These are phyloP conservation scores for Caranx ignobilis DNA, from an alignment of 2,113 vertebrate genomes.

Conservation along the genomic window DNA sequence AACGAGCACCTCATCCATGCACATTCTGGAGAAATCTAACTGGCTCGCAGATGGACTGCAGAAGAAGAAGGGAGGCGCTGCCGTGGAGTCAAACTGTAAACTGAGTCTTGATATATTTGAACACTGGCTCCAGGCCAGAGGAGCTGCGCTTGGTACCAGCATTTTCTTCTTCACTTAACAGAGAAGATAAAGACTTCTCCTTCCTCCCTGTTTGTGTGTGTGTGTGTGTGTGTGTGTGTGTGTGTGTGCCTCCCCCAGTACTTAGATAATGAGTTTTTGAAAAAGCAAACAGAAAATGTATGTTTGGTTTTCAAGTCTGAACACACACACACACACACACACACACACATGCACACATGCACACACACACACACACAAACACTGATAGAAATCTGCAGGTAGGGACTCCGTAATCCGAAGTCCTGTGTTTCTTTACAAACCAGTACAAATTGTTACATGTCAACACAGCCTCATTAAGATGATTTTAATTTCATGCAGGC, in stretches of 20 bases:
- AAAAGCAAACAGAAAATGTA: slow-evolving; percentile 22
- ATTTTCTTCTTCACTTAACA: slow-evolving; percentile 37
- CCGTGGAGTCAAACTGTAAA: slow-evolving; percentile 57
- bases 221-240: not conserved
- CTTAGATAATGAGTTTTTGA: slow-evolving; percentile 32
- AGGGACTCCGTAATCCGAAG: not conserved
- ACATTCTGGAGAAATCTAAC: slow-evolving; percentile 43
- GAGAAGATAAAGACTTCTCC: slow-evolving; percentile 32
- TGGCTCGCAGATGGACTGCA: slow-evolving; percentile 56
- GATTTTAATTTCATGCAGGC: slow-evolving; percentile 9
- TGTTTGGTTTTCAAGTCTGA: slow-evolving; percentile 18
- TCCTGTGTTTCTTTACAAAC: not conserved
- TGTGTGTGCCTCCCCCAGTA: slow-evolving; percentile 5
- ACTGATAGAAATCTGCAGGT: not conserved
- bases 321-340: not conserved
- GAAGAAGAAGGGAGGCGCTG: slow-evolving; percentile 59
- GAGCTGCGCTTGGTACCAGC: slow-evolving; percentile 64
- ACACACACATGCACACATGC: not conserved
- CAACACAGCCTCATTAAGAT: slow-evolving; percentile 3
- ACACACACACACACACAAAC: not conserved
- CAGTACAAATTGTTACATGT: not conserved
- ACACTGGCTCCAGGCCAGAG: slow-evolving; percentile 50
- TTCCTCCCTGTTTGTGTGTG: not conserved
- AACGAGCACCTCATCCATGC: slow-evolving; percentile 54
- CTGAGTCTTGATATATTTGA: slow-evolving; percentile 55